Evolutionary conservation across 2,888 invertebrate species (phyloP).

Genomic region (Tipula helvola): DNA sequence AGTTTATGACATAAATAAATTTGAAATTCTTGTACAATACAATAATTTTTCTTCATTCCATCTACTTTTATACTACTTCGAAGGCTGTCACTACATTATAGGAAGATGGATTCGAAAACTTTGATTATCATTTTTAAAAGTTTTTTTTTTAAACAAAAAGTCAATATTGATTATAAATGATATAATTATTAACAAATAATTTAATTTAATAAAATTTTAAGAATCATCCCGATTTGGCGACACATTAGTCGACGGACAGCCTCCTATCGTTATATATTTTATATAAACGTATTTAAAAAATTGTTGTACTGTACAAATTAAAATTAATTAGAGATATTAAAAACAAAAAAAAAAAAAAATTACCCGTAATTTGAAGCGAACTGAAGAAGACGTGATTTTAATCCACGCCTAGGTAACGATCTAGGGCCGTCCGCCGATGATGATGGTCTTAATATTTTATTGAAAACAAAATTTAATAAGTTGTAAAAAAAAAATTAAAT

Average conservation of each 20-base stretch:
- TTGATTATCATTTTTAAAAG: conserved; percentile 22
- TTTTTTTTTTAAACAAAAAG: neutral
- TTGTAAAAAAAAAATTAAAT: conserved; percentile 13
- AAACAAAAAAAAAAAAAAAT: neutral
- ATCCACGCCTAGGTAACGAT: conserved; percentile 79
- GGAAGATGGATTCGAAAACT: conserved; percentile 31
- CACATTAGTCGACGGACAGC: conserved; percentile 14
- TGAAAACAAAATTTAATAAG: conserved; percentile 4
- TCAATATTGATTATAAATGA: neutral
- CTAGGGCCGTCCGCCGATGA: conserved; percentile 66
- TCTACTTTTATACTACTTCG: conserved; percentile 6
- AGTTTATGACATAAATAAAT: neutral
- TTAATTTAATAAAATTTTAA: neutral
- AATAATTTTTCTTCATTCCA: neutral
- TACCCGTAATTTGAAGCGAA: conserved; percentile 84
- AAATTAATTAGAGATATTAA: neutral
- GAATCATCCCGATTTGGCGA: neutral
- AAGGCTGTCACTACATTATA: conserved; percentile 30
- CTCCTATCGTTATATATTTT: conserved; percentile 11
- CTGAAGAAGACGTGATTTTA: conserved; percentile 82
- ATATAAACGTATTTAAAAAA: neutral
- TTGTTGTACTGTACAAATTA: neutral
- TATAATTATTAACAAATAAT: neutral
- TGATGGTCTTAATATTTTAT: conserved; percentile 31
- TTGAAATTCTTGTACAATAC: neutral